Percentiles rank a stretch among this genome's conserved stretches.
Evolutionary conservation across 1,140 invertebrate genomes (phyloP).

Genomic region (Pseudomyrmex cubaensis): DNA sequence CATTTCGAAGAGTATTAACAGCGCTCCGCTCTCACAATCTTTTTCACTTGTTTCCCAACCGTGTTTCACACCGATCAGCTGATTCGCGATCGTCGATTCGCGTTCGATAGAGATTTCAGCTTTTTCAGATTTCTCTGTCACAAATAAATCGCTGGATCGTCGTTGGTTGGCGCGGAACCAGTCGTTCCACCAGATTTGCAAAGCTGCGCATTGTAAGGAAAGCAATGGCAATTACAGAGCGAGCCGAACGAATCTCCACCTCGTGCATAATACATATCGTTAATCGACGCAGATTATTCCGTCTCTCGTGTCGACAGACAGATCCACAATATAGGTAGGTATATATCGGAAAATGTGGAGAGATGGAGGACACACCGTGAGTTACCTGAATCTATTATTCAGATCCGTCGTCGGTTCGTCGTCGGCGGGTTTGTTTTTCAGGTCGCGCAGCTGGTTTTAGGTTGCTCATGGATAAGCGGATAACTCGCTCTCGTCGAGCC

Average conservation of each 20-base stretch:
- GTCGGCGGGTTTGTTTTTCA: slow-evolving; percentile 38
- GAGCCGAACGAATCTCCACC: neutral
- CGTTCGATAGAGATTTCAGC: slow-evolving; percentile 23
- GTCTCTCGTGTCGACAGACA: neutral
- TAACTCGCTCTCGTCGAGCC: slow-evolving; percentile 28
- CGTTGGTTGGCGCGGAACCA: slow-evolving; percentile 33
- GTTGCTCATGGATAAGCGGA: slow-evolving; percentile 42
- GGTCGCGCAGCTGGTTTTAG: slow-evolving; percentile 33
- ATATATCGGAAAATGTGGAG: neutral
- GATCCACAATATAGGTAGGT: neutral
- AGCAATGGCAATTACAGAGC: slow-evolving; percentile 49
- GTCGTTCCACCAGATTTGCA: slow-evolving; percentile 4
- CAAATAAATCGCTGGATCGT: slow-evolving; percentile 62
- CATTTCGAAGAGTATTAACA: slow-evolving; percentile 29
- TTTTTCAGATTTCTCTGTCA: slow-evolving; percentile 28
- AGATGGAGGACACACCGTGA: slow-evolving; percentile 26
- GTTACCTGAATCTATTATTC: slow-evolving; percentile 70
- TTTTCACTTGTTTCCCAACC: neutral
- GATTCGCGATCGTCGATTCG: neutral
- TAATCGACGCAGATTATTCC: slow-evolving; percentile 59
- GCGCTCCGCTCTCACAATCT: neutral
- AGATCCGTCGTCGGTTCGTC: slow-evolving; percentile 49
- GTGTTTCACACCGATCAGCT: slow-evolving; percentile 36
- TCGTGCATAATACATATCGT: slow-evolving; percentile 65
- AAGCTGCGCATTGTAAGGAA: slow-evolving; percentile 63